Evolutionary conservation across 2,888 invertebrate genomes (phyloP).

Genomic region (Sinopyrophorus schimmeli): DNA sequence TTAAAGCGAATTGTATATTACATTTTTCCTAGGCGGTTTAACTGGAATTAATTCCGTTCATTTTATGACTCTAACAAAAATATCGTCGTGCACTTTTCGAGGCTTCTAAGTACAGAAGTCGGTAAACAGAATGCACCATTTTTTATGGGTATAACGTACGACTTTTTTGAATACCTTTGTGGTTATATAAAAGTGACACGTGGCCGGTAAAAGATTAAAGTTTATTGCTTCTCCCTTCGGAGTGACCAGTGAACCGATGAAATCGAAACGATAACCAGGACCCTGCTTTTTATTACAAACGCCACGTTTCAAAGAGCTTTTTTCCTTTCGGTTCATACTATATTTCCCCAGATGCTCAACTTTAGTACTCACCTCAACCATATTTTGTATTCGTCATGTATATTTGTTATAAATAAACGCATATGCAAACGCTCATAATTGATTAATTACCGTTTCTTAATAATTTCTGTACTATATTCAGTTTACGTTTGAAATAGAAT

Average conservation of each 20-base stretch:
- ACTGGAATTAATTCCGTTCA: too few relatives aligned
- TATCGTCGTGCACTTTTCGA: too few relatives aligned
- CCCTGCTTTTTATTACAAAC: slow-evolving; percentile 39
- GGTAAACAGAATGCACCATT: slow-evolving; percentile 19
- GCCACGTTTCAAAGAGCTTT: slow-evolving; percentile 39
- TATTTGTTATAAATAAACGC: too few relatives aligned
- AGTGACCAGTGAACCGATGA: slow-evolving; percentile 40
- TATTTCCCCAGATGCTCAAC: slow-evolving; percentile 39
- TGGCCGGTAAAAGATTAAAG: slow-evolving; percentile 38
- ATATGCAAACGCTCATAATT: too few relatives aligned
- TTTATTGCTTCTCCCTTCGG: slow-evolving; percentile 38
- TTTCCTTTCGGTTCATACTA: slow-evolving; percentile 33
- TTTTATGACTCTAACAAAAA: too few relatives aligned
- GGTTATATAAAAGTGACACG: slow-evolving; percentile 35
- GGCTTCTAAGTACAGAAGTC: background rate
- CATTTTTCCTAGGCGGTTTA: too few relatives aligned
- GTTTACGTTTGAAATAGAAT: too few relatives aligned
- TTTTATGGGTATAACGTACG: slow-evolving; percentile 28
- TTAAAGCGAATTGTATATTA: too few relatives aligned
- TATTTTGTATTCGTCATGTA: too few relatives aligned
- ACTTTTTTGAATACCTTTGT: slow-evolving; percentile 35
- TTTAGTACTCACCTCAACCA: slow-evolving; percentile 36
- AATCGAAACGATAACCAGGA: slow-evolving; percentile 43
- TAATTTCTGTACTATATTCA: too few relatives aligned
- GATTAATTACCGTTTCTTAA: too few relatives aligned